Evolutionary conservation across 2,888 invertebrate species (phyloP), one percentile per base, ranked within the genome.

Genomic region (Teleiodes luculella): DNA sequence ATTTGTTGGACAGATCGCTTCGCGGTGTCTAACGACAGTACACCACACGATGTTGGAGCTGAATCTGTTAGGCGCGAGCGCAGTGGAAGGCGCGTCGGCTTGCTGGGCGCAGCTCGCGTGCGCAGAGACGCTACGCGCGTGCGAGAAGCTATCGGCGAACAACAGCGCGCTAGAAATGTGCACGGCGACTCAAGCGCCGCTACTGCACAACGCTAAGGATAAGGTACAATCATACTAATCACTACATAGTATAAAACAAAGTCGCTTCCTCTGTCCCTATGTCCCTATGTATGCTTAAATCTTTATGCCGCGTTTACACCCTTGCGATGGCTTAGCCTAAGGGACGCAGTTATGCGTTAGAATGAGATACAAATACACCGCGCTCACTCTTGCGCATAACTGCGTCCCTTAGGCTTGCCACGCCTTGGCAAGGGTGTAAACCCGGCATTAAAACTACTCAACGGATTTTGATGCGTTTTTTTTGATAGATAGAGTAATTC

Each of bases 31-130:
- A 56, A 94, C 95, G 43, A 98, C 97, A 73, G 93, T 98, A 45
- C 97, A 98, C 82, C 96, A 96, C 61, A 96, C 96, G 41, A 87
- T 97, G 37, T 93, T 96, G 52, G 98, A 98, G 83, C 82, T 98
- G 49, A 91, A 93, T 24, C 91, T 97, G 36, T 88, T 98, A 16
- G 95, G 96, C 73, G 93, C 97, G 20, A 91, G 91, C 48, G 92
- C 94, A 53, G 95, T 95, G 28, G 93, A 93, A 16, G 98, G 98
- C 35, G 96, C 97, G 0, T 90, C 96, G 1, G 93, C 95, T 31
- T 97, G 97, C 76, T 98, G 98, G 98, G 94, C 97, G 55, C 97
- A 97, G 72, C 91, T 98, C 0, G 97, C 97, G 57, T 95, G 96
- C 57, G 91, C 97, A 56, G 98, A 98, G 83, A 96, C 97, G 1